Percentiles rank a stretch among this genome's conserved stretches.
Conservation (phyloP, 2,113 vertebrate genomes). For the Hylia prasina region DNA sequence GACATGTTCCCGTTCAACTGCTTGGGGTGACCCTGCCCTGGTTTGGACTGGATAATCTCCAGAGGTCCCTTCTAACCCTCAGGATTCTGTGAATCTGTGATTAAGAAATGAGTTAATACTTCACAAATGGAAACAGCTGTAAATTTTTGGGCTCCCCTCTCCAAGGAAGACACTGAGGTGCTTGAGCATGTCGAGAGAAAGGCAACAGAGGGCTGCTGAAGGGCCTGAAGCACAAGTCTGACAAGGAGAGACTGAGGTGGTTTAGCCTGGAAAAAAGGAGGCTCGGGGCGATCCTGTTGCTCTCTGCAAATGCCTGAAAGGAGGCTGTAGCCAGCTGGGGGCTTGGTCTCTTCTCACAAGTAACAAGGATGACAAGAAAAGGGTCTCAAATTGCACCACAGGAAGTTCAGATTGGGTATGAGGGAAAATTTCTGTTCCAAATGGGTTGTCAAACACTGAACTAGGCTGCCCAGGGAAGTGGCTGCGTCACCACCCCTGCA, state of each 20-base stretch:
- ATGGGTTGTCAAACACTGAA: neutral
- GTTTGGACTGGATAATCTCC: neutral
- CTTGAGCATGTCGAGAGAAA: neutral
- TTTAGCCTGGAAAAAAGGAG: neutral
- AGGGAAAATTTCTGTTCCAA: neutral
- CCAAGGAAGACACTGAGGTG: neutral
- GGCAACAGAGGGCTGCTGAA: neutral
- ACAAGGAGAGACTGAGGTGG: neutral
- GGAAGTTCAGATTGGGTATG: neutral
- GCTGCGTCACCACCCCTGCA: neutral
- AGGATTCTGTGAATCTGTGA: neutral
- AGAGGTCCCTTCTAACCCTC: neutral
- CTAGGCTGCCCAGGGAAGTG: neutral
- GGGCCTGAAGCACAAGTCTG: neutral
- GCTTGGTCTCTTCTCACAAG: neutral
- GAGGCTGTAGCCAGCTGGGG: neutral
- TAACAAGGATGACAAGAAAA: neutral
- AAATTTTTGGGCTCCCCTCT: neutral
- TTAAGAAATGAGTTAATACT: neutral
- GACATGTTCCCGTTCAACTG: neutral
- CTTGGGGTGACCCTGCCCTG: neutral
- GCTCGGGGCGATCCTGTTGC: rapidly evolving
- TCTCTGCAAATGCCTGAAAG: neutral
- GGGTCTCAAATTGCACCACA: neutral
- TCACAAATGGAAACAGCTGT: neutral